Percentiles rank a stretch among this genome's conserved stretches.
phyloP scores from a whole-genome alignment of 2,888 invertebrate genomes.

The Dynastes grantii region DNA sequence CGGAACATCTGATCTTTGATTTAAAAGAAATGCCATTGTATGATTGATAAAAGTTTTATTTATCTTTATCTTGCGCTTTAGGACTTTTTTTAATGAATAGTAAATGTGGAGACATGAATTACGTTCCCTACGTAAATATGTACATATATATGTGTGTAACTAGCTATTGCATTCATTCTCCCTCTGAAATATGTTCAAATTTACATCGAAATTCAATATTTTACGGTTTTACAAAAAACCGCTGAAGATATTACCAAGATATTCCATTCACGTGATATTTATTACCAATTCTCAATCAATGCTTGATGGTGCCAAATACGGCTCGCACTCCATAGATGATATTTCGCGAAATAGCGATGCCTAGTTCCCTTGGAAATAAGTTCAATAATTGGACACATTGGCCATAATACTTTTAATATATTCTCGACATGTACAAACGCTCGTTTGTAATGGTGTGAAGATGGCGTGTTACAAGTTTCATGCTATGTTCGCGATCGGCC shows the following conservation, averaged over 20 bases:
- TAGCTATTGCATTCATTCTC: background rate
- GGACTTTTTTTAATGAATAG: no score
- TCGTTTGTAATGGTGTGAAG: constrained; percentile 16
- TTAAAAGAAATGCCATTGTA: no score
- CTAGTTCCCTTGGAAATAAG: constrained; percentile 16
- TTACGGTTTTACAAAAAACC: background rate
- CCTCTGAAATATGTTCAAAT: background rate
- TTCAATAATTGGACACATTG: constrained; percentile 26
- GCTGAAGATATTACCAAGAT: background rate
- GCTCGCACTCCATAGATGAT: constrained; percentile 19
- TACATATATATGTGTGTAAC: background rate
- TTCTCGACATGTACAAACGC: background rate
- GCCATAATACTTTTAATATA: background rate
- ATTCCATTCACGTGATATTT: constrained; percentile 25
- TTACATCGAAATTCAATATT: background rate
- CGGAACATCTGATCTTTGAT: no score
- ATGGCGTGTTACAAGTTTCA: constrained; percentile 23
- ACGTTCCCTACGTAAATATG: no score
- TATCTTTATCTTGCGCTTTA: no score
- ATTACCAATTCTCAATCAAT: constrained; percentile 23
- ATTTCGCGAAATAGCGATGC: constrained; percentile 16
- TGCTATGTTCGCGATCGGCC: constrained; percentile 4
- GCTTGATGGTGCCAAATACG: constrained; percentile 15
- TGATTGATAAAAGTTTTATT: no score
- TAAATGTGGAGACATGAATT: no score